Percentiles rank a stretch among this genome's conserved stretches.
Evolutionary conservation across 2,888 invertebrate species (phyloP).

Genomic region (Biston betularia): DNA sequence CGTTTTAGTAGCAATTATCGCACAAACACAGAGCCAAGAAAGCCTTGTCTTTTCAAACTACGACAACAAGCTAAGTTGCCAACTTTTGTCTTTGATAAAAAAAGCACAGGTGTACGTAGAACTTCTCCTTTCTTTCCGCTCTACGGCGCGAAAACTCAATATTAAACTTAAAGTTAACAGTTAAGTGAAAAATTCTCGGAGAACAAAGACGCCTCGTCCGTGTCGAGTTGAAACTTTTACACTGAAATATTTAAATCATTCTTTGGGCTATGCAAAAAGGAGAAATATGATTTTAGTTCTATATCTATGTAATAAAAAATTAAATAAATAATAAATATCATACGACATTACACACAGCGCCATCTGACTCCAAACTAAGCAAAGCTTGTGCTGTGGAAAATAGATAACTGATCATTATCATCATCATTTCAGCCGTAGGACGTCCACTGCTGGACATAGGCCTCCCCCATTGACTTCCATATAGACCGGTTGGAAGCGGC

Average conservation of each 20-base stretch:
- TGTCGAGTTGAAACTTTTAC: slow-evolving; percentile 33
- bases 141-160: slow-evolving; percentile 55
- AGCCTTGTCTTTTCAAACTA: not conserved
- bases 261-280: slow-evolving; percentile 4
- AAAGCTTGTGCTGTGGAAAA: no score
- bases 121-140: slow-evolving; percentile 39
- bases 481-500: no score
- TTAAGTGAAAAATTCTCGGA: slow-evolving; percentile 65
- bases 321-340: no score
- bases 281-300: no score
- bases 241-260: slow-evolving; percentile 46
- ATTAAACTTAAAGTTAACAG: slow-evolving; percentile 58
- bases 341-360: no score
- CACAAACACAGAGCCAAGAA: not conserved
- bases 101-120: slow-evolving; percentile 43
- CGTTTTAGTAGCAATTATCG: no score
- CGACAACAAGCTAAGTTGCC: not conserved
- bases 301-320: no score
- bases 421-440: no score
- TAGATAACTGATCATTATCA: no score
- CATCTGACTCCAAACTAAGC: no score
- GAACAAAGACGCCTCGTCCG: slow-evolving; percentile 64
- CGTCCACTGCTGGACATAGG: no score
- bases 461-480: no score
- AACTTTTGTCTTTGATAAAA: slow-evolving; percentile 32